phyloP scores from a whole-genome alignment of 1,140 invertebrate genomes.

The Solenopsis invicta region DNA sequence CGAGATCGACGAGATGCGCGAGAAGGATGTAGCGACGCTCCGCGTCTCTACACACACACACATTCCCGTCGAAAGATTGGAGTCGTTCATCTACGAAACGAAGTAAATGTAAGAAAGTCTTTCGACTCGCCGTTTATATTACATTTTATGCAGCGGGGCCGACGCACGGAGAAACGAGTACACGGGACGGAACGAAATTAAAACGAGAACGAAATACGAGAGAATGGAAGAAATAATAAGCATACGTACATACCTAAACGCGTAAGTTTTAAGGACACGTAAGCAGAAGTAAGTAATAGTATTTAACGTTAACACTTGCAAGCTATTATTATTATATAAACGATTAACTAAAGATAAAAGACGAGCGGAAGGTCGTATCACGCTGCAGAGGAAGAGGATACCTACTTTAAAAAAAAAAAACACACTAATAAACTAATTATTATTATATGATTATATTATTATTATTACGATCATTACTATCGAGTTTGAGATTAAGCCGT shows the following conservation, averaged over 20 bases:
- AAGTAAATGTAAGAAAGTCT: conserved; percentile 42
- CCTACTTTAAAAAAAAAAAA: conserved; percentile 79
- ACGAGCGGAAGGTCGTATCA: conserved; percentile 75
- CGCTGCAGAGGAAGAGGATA: conserved; percentile 71
- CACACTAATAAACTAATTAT: conserved; percentile 85
- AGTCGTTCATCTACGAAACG: conserved; percentile 40
- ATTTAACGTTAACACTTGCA: conserved; percentile 87
- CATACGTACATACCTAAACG: conserved; percentile 85
- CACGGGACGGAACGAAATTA: conserved; percentile 61
- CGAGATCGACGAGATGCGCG: conserved; percentile 30
- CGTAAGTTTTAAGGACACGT: conserved; percentile 84
- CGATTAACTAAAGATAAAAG: conserved; percentile 83
- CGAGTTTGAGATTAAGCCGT: conserved; percentile 85
- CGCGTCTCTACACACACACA: too few relatives aligned
- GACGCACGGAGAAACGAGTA: conserved; percentile 66
- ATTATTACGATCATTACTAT: conserved; percentile 85
- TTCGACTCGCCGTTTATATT: conserved; percentile 69
- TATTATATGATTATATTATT: conserved; percentile 83
- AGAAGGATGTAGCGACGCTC: conserved; percentile 23
- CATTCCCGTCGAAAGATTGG: conserved; percentile 25
- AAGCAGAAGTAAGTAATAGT: conserved; percentile 87
- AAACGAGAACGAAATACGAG: conserved; percentile 55
- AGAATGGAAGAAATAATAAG: conserved; percentile 78
- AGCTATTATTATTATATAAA: conserved; percentile 86
- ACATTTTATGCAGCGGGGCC: conserved; percentile 67